These are phyloP conservation scores for Caenorhabditis afra DNA, from an alignment of 2,888 invertebrate species.

Conservation along the genomic window DNA sequence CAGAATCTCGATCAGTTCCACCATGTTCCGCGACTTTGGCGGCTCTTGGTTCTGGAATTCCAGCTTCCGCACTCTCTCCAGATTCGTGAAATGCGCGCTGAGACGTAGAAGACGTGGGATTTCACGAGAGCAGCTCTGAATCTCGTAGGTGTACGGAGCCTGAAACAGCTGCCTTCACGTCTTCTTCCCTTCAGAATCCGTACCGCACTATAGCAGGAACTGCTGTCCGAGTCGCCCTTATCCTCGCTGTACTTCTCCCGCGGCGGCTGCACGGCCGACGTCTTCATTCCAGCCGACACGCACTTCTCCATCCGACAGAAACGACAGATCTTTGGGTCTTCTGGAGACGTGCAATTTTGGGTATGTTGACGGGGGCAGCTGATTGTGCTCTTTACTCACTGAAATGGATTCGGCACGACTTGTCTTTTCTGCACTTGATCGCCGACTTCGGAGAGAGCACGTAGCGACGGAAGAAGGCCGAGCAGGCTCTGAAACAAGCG, in stretches of 20 bases:
- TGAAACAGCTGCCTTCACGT: constrained; percentile 3
- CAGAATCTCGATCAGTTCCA: constrained; percentile 40
- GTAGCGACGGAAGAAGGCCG: constrained; percentile 54
- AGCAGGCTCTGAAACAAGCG: constrained; percentile 41
- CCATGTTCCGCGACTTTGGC: constrained; percentile 52
- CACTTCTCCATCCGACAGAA: constrained; percentile 52
- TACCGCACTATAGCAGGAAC: constrained; percentile 39
- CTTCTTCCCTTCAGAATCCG: background rate
- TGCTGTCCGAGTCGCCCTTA: constrained; percentile 26
- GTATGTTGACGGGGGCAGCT: too few relatives aligned
- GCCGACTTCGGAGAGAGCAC: constrained; percentile 49
- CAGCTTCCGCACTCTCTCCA: constrained; percentile 35
- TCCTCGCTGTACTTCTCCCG: constrained; percentile 49
- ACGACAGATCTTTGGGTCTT: constrained; percentile 45
- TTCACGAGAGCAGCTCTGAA: constrained; percentile 47
- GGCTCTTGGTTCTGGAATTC: constrained; percentile 49
- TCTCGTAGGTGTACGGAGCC: constrained; percentile 39
- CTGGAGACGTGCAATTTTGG: constrained; percentile 13
- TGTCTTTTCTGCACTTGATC: constrained; percentile 37
- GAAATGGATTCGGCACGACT: constrained; percentile 31
- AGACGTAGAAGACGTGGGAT: constrained; percentile 36
- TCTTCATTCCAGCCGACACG: constrained; percentile 46
- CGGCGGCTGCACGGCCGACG: constrained; percentile 47
- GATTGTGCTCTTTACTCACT: constrained; percentile 9
- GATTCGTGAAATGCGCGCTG: constrained; percentile 35